Evolutionary conservation across 23 tunicate genomes (phyloP).

Genomic region (Halocynthia roretzi): DNA sequence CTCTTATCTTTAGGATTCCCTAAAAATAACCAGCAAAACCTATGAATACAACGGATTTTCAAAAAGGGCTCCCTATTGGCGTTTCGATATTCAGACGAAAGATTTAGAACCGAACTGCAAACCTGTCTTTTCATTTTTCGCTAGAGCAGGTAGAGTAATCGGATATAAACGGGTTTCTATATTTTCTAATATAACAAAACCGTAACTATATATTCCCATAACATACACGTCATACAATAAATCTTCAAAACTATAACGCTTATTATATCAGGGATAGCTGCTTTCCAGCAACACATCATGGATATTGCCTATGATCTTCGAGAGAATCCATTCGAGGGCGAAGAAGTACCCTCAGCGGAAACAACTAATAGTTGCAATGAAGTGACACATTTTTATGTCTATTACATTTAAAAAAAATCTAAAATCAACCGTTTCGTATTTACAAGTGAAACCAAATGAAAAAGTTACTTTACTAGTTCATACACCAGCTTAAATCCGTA

Average conservation of each 20-base stretch:
- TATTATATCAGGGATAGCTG: conserved; percentile 1
- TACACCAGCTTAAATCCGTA: no score
- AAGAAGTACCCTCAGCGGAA: background rate
- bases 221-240: background rate
- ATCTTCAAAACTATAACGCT: background rate
- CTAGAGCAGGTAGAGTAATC: conserved; percentile 11
- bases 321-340: background rate
- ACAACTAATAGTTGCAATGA: no score
- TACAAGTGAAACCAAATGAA: no score
- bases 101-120: conserved; percentile 2
- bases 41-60: conserved; percentile 20
- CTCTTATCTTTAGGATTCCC: background rate
- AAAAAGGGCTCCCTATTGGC: conserved; percentile 14
- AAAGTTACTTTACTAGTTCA: no score
- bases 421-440: no score
- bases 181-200: no score
- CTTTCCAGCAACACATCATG: conserved; percentile 11
- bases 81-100: background rate
- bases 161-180: no score
- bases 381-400: no score
- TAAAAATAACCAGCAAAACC: background rate
- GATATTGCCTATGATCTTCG: background rate
- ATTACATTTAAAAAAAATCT: no score
- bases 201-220: background rate
- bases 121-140: conserved; percentile 8